These are phyloP conservation scores for Eulithis prunata DNA, from an alignment of 2,888 invertebrate genomes.

Conservation along the genomic window DNA sequence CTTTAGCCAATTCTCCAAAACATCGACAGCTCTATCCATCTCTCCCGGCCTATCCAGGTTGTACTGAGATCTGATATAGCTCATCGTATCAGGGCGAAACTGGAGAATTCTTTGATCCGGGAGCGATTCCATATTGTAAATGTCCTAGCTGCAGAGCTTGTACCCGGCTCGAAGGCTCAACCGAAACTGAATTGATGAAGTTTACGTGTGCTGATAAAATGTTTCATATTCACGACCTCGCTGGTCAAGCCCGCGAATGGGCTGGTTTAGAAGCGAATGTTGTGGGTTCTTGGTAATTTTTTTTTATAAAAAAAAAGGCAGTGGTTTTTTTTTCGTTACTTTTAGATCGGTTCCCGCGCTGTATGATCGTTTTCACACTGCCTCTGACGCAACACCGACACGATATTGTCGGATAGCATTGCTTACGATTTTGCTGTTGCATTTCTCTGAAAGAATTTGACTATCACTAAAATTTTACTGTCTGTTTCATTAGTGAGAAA, in stretches of 20 bases:
- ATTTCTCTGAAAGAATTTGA: too few species aligned
- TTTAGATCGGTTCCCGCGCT: background rate
- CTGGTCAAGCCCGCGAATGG: background rate
- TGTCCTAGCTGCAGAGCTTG: background rate
- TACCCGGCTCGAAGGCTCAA: slow-evolving; percentile 2
- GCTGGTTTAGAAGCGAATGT: background rate
- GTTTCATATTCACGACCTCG: background rate
- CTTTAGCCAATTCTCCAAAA: slow-evolving; percentile 53
- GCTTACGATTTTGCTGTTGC: too few species aligned
- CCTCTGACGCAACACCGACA: too few species aligned
- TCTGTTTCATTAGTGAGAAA: too few species aligned
- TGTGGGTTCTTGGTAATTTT: too few species aligned
- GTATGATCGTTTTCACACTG: too few species aligned
- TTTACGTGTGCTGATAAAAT: slow-evolving; percentile 11
- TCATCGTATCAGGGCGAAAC: slow-evolving; percentile 45
- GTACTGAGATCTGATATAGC: slow-evolving; percentile 42
- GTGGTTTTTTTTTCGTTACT: background rate
- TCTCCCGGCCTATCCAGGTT: slow-evolving; percentile 49
- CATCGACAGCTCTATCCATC: slow-evolving; percentile 48
- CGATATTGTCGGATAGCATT: too few species aligned
- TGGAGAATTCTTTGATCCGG: slow-evolving; percentile 39
- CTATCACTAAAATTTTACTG: too few species aligned
- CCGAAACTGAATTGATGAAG: slow-evolving; percentile 2
- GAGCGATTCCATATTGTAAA: slow-evolving; percentile 33
- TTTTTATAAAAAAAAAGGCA: background rate